These are phyloP conservation scores for Atta colombica DNA, from an alignment of 1,140 invertebrate genomes.

Conservation along the genomic window DNA sequence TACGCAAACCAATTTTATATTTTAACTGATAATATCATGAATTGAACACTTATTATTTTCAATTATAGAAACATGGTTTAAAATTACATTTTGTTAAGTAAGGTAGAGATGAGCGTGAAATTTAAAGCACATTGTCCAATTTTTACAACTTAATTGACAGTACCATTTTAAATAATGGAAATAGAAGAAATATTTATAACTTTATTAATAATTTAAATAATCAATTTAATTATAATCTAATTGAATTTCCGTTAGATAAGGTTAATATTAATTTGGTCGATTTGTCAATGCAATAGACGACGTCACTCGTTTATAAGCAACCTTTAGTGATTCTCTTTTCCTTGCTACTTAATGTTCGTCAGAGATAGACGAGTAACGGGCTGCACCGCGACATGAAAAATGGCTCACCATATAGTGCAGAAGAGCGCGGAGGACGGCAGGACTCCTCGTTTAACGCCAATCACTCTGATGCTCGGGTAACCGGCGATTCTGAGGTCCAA, in stretches of 20 bases:
- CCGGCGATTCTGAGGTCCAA: conserved; percentile 82
- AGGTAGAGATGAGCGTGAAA: neutral
- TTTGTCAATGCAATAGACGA: neutral
- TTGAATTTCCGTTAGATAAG: neutral
- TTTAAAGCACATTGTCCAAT: neutral
- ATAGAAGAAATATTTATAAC: neutral
- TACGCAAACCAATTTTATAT: neutral
- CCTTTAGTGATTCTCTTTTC: conserved; percentile 24
- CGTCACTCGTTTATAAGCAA: conserved; percentile 13
- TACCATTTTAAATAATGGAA: neutral
- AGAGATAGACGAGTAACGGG: conserved; percentile 38
- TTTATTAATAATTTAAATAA: neutral
- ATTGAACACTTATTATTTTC: neutral
- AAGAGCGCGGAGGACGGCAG: conserved; percentile 80
- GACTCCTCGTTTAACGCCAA: conserved; percentile 83
- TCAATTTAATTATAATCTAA: conserved; percentile 4
- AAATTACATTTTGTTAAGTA: neutral
- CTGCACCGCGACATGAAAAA: conserved; percentile 39
- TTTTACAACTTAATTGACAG: neutral
- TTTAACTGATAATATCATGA: neutral
- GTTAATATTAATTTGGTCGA: neutral
- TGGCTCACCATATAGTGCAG: conserved; percentile 83
- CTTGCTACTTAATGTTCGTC: conserved; percentile 23
- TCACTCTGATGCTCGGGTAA: conserved; percentile 84
- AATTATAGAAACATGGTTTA: neutral